These are phyloP conservation scores for Dolichoris vasculosae DNA, from an alignment of 1,140 invertebrate genomes.

Conservation along the genomic window DNA sequence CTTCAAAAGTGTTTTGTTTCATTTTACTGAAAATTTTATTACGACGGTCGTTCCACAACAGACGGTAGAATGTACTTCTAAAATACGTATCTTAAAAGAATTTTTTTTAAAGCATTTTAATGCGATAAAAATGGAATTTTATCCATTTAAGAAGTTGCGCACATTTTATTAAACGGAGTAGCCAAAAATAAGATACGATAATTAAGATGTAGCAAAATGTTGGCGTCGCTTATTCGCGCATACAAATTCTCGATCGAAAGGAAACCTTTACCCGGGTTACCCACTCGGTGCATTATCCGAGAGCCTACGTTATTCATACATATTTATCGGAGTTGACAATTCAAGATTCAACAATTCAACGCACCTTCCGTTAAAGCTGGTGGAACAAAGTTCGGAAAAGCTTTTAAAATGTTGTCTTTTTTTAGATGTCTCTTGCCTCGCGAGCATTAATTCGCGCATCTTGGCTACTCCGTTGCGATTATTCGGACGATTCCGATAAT, in stretches of 20 bases:
- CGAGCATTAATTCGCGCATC: constrained; percentile 26
- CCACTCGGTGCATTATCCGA: background rate
- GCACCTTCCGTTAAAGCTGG: background rate
- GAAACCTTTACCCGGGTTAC: background rate
- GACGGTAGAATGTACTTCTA: no score
- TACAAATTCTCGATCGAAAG: background rate
- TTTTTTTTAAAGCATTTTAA: background rate
- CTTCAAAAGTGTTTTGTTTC: no score
- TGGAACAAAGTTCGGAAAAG: background rate
- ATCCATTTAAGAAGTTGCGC: background rate
- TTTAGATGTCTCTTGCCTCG: background rate
- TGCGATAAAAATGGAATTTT: background rate
- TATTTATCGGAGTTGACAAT: constrained; percentile 18
- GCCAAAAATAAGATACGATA: background rate
- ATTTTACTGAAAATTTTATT: no score
- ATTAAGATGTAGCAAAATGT: background rate
- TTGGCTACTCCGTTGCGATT: constrained; percentile 7
- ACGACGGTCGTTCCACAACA: no score
- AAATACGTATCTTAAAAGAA: background rate
- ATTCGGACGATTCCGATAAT: constrained; percentile 35
- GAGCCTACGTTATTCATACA: background rate
- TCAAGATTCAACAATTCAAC: background rate
- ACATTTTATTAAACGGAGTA: background rate
- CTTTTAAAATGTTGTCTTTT: no score
- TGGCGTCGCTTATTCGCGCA: background rate